Conservation (phyloP, 2,888 invertebrate genomes). For the Seladonia tumulorum region DNA sequence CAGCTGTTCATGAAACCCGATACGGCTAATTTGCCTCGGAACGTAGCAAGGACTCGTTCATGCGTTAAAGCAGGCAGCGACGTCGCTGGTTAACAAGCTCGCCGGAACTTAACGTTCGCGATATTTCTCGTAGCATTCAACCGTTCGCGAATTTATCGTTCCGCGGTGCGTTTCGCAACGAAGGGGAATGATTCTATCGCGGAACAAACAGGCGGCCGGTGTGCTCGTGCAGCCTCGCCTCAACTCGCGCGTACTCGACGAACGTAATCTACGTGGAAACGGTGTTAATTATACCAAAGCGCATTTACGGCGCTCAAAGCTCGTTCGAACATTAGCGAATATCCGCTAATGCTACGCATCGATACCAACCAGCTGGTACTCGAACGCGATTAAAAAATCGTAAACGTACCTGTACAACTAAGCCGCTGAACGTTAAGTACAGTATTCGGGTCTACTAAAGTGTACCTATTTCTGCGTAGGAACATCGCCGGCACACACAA, state of each 20-base stretch:
- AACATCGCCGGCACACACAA: neutral
- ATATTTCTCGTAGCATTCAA: slow-evolving; percentile 1
- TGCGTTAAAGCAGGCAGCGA: neutral
- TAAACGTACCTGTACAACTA: slow-evolving; percentile 26
- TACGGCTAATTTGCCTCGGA: neutral
- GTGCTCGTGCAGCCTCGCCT: neutral
- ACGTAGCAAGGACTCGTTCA: neutral
- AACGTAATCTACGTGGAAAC: slow-evolving; percentile 43
- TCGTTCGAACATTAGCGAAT: slow-evolving; percentile 37
- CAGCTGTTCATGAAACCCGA: neutral
- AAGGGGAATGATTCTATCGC: neutral
- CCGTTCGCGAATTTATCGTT: slow-evolving; percentile 27
- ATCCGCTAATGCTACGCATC: slow-evolving; percentile 29
- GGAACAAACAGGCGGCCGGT: neutral
- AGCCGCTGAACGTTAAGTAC: slow-evolving; percentile 36
- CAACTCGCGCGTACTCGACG: neutral
- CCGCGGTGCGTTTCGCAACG: neutral
- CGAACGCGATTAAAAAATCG: slow-evolving; percentile 47
- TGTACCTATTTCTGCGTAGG: slow-evolving; percentile 34
- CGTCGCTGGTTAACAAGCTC: neutral
- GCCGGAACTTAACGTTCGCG: neutral
- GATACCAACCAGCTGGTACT: neutral
- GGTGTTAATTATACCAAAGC: slow-evolving; percentile 46
- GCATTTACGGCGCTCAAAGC: slow-evolving; percentile 14
- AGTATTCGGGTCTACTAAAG: slow-evolving; percentile 26